These are phyloP conservation scores for Bembecia ichneumoniformis DNA, from an alignment of 2,888 invertebrate species.

Conservation along the genomic window DNA sequence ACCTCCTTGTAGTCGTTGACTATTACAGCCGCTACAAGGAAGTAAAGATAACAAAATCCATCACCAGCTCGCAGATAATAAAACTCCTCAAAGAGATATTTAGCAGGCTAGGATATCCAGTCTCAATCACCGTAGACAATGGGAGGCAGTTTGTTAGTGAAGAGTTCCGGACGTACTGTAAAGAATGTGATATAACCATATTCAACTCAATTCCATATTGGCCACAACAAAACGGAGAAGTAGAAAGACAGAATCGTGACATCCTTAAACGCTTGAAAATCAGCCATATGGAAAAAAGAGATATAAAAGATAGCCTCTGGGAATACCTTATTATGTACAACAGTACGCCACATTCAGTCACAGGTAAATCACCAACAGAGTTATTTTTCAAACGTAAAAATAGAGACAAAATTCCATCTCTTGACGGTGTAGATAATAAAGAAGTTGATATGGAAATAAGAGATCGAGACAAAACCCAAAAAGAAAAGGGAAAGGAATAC, in stretches of 20 bases:
- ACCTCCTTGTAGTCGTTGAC: slow-evolving; percentile 12
- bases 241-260: not conserved
- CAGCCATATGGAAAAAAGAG: not conserved
- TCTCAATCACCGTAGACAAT: not conserved
- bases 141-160: not conserved
- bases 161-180: not conserved
- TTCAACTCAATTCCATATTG: not conserved
- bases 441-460: slow-evolving; percentile 4
- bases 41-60: slow-evolving; percentile 1
- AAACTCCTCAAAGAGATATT: slow-evolving; percentile 1
- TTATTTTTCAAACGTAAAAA: slow-evolving; percentile 8
- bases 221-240: not conserved
- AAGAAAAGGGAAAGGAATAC: slow-evolving; percentile 5
- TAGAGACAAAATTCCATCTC: slow-evolving; percentile 11
- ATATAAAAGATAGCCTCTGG: not conserved
- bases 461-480: slow-evolving; percentile 8
- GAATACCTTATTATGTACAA: slow-evolving; percentile 3
- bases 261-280: not conserved
- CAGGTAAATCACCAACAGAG: slow-evolving; percentile 13
- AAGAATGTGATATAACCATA: not conserved
- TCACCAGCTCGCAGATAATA: not conserved
- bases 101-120: not conserved
- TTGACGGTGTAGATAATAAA: slow-evolving; percentile 1
- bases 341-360: slow-evolving; percentile 8
- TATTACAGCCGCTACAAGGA: slow-evolving; percentile 8